phyloP scores from a whole-genome alignment of 2,888 invertebrate genomes.

The Heteropelma amictum region DNA sequence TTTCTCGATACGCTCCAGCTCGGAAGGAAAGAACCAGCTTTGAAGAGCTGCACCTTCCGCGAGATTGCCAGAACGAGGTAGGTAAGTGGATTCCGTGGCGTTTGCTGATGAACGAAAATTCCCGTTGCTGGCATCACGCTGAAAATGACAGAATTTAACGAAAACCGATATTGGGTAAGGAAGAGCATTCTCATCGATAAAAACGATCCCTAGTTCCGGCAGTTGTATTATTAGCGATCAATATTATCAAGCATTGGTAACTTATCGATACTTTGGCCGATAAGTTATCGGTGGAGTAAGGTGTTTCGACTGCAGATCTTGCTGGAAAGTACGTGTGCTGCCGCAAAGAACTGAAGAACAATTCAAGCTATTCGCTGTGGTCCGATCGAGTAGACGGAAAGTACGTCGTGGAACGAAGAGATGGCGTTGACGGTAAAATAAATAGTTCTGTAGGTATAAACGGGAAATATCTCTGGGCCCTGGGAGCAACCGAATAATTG shows the following conservation, averaged over 20 bases:
- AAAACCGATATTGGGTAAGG: neutral
- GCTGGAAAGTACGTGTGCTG: too few relatives aligned
- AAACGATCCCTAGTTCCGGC: neutral
- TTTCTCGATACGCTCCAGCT: conserved; percentile 20
- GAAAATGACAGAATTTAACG: neutral
- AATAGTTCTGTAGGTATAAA: too few relatives aligned
- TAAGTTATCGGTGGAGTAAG: neutral
- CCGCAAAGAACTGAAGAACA: too few relatives aligned
- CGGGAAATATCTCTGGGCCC: too few relatives aligned
- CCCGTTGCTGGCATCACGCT: conserved; percentile 19
- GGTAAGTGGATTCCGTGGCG: neutral
- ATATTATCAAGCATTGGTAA: neutral
- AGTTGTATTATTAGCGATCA: neutral
- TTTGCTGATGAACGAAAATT: neutral
- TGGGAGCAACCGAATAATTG: too few relatives aligned
- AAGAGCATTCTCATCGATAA: neutral
- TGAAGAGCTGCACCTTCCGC: conserved; percentile 21
- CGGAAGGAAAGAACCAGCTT: conserved; percentile 13
- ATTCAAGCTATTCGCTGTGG: too few relatives aligned
- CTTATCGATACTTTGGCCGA: neutral
- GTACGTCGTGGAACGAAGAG: too few relatives aligned
- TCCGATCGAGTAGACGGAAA: too few relatives aligned
- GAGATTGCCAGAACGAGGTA: conserved; percentile 10
- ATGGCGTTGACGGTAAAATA: too few relatives aligned
- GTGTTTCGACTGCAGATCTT: too few relatives aligned